Percentiles rank a stretch among this genome's conserved stretches.
Conservation (phyloP, 2,888 invertebrate species). For the Operophtera brumata region DNA sequence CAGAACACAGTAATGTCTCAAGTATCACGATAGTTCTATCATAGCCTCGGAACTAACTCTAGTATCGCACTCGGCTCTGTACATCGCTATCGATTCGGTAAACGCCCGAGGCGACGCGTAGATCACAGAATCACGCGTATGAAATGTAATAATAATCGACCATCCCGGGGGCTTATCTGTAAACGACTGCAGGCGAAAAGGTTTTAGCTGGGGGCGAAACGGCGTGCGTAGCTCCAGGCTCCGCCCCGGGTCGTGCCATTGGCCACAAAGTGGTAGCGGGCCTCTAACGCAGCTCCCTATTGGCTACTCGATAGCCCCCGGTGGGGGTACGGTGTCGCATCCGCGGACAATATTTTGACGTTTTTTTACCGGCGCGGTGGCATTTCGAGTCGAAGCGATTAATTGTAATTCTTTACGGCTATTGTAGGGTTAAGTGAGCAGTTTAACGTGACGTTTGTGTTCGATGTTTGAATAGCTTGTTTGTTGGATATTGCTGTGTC, state of each 20-base stretch:
- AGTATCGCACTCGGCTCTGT: conserved; percentile 52
- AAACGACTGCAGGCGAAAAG: conserved; percentile 81
- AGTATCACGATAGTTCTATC: conserved; percentile 48
- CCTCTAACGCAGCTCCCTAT: conserved; percentile 60
- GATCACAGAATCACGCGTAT: conserved; percentile 73
- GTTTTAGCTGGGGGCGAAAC: conserved; percentile 80
- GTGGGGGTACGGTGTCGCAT: conserved; percentile 62
- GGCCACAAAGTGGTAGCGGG: conserved; percentile 67
- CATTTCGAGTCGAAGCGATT: conserved; percentile 75
- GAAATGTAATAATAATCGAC: conserved; percentile 78
- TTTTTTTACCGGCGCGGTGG: conserved; percentile 73
- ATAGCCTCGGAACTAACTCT: conserved; percentile 42
- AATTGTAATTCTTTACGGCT: conserved; percentile 78
- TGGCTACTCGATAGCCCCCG: conserved; percentile 61
- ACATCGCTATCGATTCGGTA: conserved; percentile 68
- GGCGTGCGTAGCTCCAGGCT: conserved; percentile 71
- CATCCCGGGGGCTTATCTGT: conserved; percentile 80
- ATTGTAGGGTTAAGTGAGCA: conserved; percentile 78
- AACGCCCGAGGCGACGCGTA: conserved; percentile 65
- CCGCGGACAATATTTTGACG: conserved; percentile 74
- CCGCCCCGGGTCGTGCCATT: conserved; percentile 75
- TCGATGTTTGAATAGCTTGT: conserved; percentile 57
- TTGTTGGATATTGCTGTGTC: conserved; percentile 46
- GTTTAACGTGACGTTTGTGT: conserved; percentile 64
- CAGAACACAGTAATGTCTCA: conserved; percentile 59